Percentiles rank a stretch among this genome's conserved stretches.
phyloP scores from a whole-genome alignment of 2,888 invertebrate species.

The Parnassius glacialis region DNA sequence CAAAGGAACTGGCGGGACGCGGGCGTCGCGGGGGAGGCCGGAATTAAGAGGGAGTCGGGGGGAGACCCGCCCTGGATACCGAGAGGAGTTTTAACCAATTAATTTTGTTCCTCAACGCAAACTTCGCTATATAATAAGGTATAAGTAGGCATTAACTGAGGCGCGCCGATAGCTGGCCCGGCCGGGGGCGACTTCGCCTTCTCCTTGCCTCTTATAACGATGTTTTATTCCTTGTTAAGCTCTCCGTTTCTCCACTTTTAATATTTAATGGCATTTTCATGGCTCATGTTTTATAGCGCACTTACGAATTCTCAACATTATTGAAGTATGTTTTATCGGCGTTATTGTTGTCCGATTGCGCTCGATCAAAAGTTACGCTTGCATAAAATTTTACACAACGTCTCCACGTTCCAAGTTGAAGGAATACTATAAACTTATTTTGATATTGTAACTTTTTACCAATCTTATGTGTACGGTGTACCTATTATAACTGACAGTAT shows the following conservation, averaged over 20 bases:
- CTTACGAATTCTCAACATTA: slow-evolving; percentile 74
- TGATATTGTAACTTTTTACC: too few species aligned
- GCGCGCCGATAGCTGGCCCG: slow-evolving; percentile 77
- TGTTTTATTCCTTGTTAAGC: slow-evolving; percentile 81
- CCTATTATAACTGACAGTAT: background rate
- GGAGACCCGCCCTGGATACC: slow-evolving; percentile 78
- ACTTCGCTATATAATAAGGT: slow-evolving; percentile 81
- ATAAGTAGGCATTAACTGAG: slow-evolving; percentile 81
- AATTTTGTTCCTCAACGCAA: slow-evolving; percentile 83
- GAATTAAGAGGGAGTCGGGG: slow-evolving; percentile 74
- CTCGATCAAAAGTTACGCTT: slow-evolving; percentile 36
- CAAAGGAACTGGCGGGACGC: slow-evolving; percentile 75
- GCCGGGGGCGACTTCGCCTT: slow-evolving; percentile 68
- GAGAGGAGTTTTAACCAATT: slow-evolving; percentile 83
- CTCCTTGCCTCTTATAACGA: slow-evolving; percentile 76
- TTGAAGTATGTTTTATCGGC: slow-evolving; percentile 59
- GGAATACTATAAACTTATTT: too few species aligned
- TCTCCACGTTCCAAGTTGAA: background rate
- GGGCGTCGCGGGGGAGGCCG: slow-evolving; percentile 53
- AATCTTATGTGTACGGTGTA: too few species aligned
- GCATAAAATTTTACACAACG: slow-evolving; percentile 32
- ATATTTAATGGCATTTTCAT: slow-evolving; percentile 81
- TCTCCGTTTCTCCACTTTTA: slow-evolving; percentile 81
- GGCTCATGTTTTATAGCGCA: slow-evolving; percentile 77
- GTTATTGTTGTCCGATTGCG: slow-evolving; percentile 53